phyloP scores from a whole-genome alignment of 2,888 invertebrate genomes.

The Neuroscelio doddi region DNA sequence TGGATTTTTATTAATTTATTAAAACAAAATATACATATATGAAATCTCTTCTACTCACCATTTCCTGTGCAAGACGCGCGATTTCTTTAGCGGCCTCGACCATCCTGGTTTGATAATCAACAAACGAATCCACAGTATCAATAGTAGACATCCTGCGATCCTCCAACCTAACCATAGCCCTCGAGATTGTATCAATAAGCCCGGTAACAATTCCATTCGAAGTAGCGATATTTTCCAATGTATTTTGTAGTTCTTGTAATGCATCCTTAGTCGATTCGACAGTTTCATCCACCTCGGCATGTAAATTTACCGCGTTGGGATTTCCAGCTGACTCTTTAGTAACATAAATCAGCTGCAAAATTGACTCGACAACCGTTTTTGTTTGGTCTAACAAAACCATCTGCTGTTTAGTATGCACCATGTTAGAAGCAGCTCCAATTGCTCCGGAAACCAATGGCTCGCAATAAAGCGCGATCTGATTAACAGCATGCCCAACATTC shows the following conservation, averaged over 20 bases:
- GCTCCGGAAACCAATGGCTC: slow-evolving; percentile 89
- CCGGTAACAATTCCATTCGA: slow-evolving; percentile 92
- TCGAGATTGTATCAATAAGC: slow-evolving; percentile 90
- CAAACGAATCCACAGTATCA: slow-evolving; percentile 85
- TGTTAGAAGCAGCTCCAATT: slow-evolving; percentile 91
- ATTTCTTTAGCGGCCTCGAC: slow-evolving; percentile 95
- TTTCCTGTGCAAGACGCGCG: slow-evolving; percentile 92
- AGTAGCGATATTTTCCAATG: slow-evolving; percentile 87
- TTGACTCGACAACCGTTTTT: slow-evolving; percentile 95
- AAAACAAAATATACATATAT: slow-evolving; percentile 6
- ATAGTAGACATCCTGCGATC: slow-evolving; percentile 82
- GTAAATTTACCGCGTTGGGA: slow-evolving; percentile 87
- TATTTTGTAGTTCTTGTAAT: slow-evolving; percentile 84
- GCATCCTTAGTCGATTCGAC: slow-evolving; percentile 85
- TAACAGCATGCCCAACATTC: slow-evolving; percentile 90
- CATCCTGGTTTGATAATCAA: slow-evolving; percentile 98
- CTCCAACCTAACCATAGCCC: slow-evolving; percentile 87
- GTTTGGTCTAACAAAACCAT: slow-evolving; percentile 90
- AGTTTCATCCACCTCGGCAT: slow-evolving; percentile 88
- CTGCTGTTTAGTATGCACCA: slow-evolving; percentile 90
- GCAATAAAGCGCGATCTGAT: slow-evolving; percentile 84
- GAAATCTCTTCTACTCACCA: slow-evolving; percentile 81
- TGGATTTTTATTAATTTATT: too few species aligned
- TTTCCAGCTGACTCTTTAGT: slow-evolving; percentile 95
- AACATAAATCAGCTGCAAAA: slow-evolving; percentile 86